phyloP scores from a whole-genome alignment of 2,113 vertebrate genomes.

The Phainopepla nitens region DNA sequence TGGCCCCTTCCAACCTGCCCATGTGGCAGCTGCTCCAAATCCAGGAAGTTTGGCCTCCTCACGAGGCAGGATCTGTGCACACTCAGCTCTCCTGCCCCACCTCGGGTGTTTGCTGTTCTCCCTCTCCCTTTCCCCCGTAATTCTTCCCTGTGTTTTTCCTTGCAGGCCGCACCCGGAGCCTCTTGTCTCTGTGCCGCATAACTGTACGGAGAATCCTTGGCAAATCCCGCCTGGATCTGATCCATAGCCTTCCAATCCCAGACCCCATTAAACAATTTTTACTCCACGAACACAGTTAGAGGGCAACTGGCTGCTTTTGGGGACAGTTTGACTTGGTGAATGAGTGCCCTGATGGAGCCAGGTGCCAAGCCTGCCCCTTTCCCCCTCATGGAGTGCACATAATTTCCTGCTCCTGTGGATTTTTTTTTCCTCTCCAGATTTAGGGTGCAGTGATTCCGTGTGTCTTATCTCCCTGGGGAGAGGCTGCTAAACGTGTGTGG shows the following conservation, averaged over 20 bases:
- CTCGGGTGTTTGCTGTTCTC: accelerated
- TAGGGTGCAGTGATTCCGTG: constrained; percentile 15
- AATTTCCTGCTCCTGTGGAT: neutral
- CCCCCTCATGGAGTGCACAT: neutral
- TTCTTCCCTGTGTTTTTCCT: neutral
- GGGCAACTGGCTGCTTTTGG: neutral
- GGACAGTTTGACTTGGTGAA: neutral
- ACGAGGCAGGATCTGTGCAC: accelerated
- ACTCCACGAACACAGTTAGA: constrained; percentile 72
- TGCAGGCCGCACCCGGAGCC: constrained; percentile 76
- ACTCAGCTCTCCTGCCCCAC: neutral
- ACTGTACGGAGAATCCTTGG: constrained; percentile 81
- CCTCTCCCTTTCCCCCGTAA: neutral
- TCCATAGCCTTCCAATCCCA: constrained; percentile 83
- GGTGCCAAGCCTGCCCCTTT: neutral
- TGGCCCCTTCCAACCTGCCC: neutral
- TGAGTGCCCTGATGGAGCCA: neutral
- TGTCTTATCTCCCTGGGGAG: neutral
- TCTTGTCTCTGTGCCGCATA: constrained; percentile 86
- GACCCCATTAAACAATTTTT: constrained; percentile 84
- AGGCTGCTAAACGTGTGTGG: neutral
- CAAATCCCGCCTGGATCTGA: constrained; percentile 80
- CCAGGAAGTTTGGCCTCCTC: neutral
- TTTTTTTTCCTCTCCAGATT: neutral
- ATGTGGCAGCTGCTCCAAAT: neutral